A percentile compares a stretch with the other conserved stretches of the same genome.
phyloP scores from a whole-genome alignment of 2,797 vertebrate species.

The Syngnathus acus region DNA sequence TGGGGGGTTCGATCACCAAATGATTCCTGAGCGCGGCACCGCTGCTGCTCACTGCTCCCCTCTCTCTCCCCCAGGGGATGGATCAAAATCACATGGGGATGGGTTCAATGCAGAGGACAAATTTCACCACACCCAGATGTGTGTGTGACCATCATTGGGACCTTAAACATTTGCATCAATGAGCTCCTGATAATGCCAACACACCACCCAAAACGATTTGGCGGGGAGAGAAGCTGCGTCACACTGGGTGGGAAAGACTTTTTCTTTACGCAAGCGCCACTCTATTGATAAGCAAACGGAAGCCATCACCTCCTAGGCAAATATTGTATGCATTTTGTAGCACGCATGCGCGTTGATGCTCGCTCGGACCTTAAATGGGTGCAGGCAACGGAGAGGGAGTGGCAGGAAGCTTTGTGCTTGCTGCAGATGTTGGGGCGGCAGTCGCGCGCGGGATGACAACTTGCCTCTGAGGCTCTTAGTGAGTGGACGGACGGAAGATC shows the following conservation, averaged over 20 bases:
- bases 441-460: background rate
- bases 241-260: background rate
- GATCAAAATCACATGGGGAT: too few relatives aligned
- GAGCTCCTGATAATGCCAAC: background rate
- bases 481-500: background rate
- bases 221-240: background rate
- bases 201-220: background rate
- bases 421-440: background rate
- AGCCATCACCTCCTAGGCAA: background rate
- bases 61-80: too few relatives aligned
- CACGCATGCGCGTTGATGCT: background rate
- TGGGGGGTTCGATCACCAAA: too few relatives aligned
- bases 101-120: too few relatives aligned
- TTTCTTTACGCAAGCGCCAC: background rate
- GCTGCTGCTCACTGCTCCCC: too few relatives aligned
- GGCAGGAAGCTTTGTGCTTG: background rate
- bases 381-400: background rate
- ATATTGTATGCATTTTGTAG: background rate
- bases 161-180: background rate
- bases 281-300: background rate
- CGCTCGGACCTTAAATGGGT: background rate
- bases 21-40: too few relatives aligned
- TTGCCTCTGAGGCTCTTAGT: background rate
- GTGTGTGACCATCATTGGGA: too few relatives aligned
- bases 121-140: too few relatives aligned